Conservation (phyloP, 2,113 vertebrate species). For the Spea bombifrons region DNA sequence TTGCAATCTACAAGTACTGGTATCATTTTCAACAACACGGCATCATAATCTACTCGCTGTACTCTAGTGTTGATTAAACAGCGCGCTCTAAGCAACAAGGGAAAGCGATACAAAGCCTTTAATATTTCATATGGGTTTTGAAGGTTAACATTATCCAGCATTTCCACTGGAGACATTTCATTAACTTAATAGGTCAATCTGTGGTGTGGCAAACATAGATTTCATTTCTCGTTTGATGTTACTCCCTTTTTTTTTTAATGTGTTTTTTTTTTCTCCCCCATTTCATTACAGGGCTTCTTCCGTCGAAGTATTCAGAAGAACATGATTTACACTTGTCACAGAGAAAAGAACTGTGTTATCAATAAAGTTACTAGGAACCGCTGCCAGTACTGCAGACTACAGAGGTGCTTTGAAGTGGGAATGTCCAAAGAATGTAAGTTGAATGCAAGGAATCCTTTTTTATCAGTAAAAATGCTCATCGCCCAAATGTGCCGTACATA, state of each 20-base stretch:
- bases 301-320: slow-evolving; percentile 96
- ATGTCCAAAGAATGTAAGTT: slow-evolving; percentile 98
- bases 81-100: slow-evolving; percentile 48
- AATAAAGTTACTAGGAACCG: slow-evolving; percentile 97
- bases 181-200: slow-evolving; percentile 46
- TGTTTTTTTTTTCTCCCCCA: slow-evolving; percentile 46
- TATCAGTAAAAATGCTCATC: slow-evolving; percentile 30
- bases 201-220: slow-evolving; percentile 37
- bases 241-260: slow-evolving; percentile 44
- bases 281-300: slow-evolving; percentile 87
- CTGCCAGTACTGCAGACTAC: slow-evolving; percentile 93
- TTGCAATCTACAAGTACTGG: slow-evolving; percentile 52
- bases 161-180: slow-evolving; percentile 48
- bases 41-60: slow-evolving; percentile 42
- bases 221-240: slow-evolving; percentile 43
- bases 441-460: slow-evolving; percentile 48
- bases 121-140: slow-evolving; percentile 51
- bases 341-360: slow-evolving; percentile 95
- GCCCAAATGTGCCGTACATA: slow-evolving; percentile 10
- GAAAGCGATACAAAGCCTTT: slow-evolving; percentile 51
- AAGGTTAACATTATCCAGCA: slow-evolving; percentile 49
- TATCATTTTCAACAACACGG: slow-evolving; percentile 51
- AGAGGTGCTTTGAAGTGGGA: slow-evolving; percentile 91
- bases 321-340: slow-evolving; percentile 95
- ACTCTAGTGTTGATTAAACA: slow-evolving; percentile 57